phyloP scores from a whole-genome alignment of 2,797 vertebrate genomes.

The Typhlichthys eigenmanni region DNA sequence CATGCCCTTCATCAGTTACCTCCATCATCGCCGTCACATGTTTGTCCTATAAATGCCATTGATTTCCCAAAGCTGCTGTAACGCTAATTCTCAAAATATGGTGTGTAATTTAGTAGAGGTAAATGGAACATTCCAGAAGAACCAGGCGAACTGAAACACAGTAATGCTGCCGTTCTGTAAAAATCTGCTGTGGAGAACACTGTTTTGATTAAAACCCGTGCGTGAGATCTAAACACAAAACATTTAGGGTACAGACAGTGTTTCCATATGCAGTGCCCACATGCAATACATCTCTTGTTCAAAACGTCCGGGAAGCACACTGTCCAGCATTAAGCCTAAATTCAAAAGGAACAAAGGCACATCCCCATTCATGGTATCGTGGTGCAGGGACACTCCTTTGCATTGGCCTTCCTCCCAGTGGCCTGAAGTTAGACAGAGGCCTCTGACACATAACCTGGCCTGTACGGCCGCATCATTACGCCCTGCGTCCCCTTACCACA shows the following conservation, averaged over 20 bases:
- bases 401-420: no score
- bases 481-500: not conserved
- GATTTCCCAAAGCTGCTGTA: slow-evolving; percentile 19
- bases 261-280: no score
- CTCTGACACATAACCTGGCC: not conserved
- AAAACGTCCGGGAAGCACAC: no score
- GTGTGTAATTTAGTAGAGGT: slow-evolving; percentile 15
- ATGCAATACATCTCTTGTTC: no score
- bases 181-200: not conserved
- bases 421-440: no score
- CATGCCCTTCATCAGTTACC: slow-evolving; percentile 38
- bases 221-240: not conserved
- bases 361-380: no score
- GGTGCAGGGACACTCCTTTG: no score
- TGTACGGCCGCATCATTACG: not conserved
- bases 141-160: not conserved
- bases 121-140: not conserved
- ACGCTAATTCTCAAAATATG: slow-evolving; percentile 17
- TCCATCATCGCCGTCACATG: slow-evolving; percentile 39
- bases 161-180: not conserved
- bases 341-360: no score
- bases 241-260: no score
- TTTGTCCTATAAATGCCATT: slow-evolving; percentile 48
- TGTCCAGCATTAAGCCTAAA: no score
- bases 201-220: not conserved